Percentiles rank a stretch among this genome's conserved stretches.
These are phyloP conservation scores for Dicerorhinus sumatrensis DNA, from an alignment of 2,113 vertebrate species.

Conservation along the genomic window DNA sequence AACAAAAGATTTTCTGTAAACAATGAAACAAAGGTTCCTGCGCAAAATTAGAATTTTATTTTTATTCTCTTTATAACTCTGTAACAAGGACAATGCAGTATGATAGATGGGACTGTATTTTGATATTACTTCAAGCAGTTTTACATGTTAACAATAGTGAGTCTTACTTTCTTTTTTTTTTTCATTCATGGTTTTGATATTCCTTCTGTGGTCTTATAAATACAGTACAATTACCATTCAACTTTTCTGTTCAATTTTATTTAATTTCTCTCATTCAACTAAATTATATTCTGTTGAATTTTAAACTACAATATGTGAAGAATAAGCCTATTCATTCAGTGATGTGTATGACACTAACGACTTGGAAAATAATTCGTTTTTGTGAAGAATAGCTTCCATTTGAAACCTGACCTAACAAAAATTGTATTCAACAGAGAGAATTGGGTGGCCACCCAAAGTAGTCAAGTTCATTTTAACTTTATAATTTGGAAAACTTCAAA, in stretches of 20 bases:
- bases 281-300: conserved; percentile 12
- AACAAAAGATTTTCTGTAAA: neutral
- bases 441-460: neutral
- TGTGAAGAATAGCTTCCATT: neutral
- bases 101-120: neutral
- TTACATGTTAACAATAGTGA: neutral
- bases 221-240: neutral
- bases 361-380: conserved; percentile 37
- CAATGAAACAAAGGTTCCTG: neutral
- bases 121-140: conserved; percentile 1
- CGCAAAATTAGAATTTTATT: neutral
- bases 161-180: neutral
- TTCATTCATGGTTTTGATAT: conserved; percentile 40
- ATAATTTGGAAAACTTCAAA: neutral
- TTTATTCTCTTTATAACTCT: neutral
- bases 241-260: neutral
- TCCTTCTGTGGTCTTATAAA: neutral
- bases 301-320: conserved; percentile 37
- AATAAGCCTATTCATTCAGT: neutral
- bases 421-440: neutral
- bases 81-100: neutral
- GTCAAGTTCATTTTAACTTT: conserved; percentile 1
- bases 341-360: neutral
- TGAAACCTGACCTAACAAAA: neutral
- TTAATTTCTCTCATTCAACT: conserved; percentile 34